Conservation (phyloP, 2,113 vertebrate species). For the Mirounga angustirostris region DNA sequence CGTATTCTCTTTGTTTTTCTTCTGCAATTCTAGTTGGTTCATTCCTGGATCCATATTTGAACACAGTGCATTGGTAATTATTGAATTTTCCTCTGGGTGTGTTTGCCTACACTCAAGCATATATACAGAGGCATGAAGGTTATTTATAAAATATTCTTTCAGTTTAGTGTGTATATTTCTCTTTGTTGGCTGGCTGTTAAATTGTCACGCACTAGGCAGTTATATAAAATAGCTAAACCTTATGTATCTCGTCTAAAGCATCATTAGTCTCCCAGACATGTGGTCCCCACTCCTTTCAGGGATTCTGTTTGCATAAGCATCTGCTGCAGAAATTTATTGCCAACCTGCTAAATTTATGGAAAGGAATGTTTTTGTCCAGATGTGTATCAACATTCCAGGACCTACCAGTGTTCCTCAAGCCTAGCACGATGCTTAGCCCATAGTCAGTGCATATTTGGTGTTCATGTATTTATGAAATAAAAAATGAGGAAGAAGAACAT, state of each 20-base stretch:
- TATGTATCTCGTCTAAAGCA: background rate
- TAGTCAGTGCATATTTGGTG: background rate
- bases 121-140: background rate
- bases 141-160: constrained; percentile 31
- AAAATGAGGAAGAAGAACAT: background rate
- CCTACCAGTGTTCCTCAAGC: background rate
- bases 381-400: background rate
- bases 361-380: constrained; percentile 1
- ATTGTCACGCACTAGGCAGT: background rate
- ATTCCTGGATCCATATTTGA: background rate
- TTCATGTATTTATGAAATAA: background rate
- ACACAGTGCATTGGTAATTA: background rate
- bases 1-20: background rate
- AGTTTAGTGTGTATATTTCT: background rate
- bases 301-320: background rate
- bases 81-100: background rate
- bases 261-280: background rate
- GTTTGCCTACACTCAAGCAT: background rate
- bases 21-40: background rate
- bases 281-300: background rate
- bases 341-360: background rate
- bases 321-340: background rate
- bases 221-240: background rate
- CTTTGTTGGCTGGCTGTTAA: background rate
- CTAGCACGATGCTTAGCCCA: background rate